These are phyloP conservation scores for Papilio xuthus DNA, from an alignment of 1,140 invertebrate species.

Conservation along the genomic window DNA sequence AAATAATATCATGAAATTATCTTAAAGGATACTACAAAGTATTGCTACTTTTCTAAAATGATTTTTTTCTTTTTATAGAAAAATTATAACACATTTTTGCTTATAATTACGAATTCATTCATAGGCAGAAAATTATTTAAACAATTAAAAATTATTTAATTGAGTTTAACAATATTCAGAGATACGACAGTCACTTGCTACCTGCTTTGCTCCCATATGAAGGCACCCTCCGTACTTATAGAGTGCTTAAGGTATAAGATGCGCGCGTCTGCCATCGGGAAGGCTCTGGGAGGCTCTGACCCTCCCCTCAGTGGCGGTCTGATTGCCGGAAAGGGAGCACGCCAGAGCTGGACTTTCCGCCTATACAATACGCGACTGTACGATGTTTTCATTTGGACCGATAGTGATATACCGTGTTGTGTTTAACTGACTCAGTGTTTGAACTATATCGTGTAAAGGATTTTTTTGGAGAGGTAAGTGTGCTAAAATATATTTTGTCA, in stretches of 20 bases:
- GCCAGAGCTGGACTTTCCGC: conserved; percentile 54
- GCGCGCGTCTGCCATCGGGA: conserved; percentile 70
- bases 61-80: too few relatives aligned
- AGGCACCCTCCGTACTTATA: conserved; percentile 54
- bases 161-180: not conserved
- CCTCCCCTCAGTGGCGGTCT: conserved; percentile 72
- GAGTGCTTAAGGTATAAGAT: conserved; percentile 69
- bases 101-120: too few relatives aligned
- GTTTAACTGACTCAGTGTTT: conserved; percentile 59
- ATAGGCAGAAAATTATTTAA: too few relatives aligned
- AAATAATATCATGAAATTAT: too few relatives aligned
- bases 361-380: conserved; percentile 46
- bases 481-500: conserved; percentile 22
- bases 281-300: conserved; percentile 56
- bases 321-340: conserved; percentile 52
- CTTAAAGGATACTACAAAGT: too few relatives aligned
- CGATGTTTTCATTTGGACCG: conserved; percentile 46
- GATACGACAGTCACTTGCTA: conserved; percentile 58
- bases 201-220: conserved; percentile 55
- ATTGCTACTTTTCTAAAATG: too few relatives aligned
- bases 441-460: conserved; percentile 55
- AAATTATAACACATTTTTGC: too few relatives aligned
- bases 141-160: not conserved
- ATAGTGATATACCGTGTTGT: conserved; percentile 62
- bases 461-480: conserved; percentile 53